phyloP scores from a whole-genome alignment of 2,888 invertebrate genomes.

The Acanthopleura granulata region DNA sequence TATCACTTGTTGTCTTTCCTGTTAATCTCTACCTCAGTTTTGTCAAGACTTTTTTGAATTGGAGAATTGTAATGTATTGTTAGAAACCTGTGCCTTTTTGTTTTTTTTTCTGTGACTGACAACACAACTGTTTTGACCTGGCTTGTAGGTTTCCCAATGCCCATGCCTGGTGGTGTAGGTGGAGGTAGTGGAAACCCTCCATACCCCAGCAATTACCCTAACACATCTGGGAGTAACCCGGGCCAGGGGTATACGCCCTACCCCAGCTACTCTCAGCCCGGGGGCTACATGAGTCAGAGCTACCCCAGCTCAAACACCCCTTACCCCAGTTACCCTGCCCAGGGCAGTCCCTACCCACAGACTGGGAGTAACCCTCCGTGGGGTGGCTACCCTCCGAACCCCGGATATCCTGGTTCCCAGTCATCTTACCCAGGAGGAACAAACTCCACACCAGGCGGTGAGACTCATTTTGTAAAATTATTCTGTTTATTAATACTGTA shows the following conservation, averaged over 20 bases:
- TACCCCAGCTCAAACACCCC: conserved; percentile 16
- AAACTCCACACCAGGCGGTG: background rate
- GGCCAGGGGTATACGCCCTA: conserved; percentile 22
- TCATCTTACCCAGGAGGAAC: conserved; percentile 22
- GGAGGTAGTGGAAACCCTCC: conserved; percentile 32
- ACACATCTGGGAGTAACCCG: conserved; percentile 22
- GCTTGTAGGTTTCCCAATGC: conserved; percentile 35
- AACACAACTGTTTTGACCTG: background rate
- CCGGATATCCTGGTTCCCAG: conserved; percentile 43
- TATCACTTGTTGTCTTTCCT: too few relatives aligned
- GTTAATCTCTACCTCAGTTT: too few relatives aligned
- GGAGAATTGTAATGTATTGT: too few relatives aligned
- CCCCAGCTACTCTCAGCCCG: conserved; percentile 19
- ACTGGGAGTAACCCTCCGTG: conserved; percentile 16
- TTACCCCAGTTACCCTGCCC: conserved; percentile 33
- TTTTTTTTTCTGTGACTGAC: too few relatives aligned
- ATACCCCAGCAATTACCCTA: conserved; percentile 26
- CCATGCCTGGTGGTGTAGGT: conserved; percentile 35
- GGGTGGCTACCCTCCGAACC: background rate
- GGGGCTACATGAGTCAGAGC: conserved; percentile 21
- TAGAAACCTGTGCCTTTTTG: too few relatives aligned
- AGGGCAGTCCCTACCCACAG: conserved; percentile 17
- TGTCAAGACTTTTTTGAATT: too few relatives aligned
- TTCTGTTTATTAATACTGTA: too few relatives aligned
- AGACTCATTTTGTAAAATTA: background rate